Base-by-base conservation (phyloP, 2,113 vertebrate genomes). In the Melanostigma gelatinosum region DNA sequence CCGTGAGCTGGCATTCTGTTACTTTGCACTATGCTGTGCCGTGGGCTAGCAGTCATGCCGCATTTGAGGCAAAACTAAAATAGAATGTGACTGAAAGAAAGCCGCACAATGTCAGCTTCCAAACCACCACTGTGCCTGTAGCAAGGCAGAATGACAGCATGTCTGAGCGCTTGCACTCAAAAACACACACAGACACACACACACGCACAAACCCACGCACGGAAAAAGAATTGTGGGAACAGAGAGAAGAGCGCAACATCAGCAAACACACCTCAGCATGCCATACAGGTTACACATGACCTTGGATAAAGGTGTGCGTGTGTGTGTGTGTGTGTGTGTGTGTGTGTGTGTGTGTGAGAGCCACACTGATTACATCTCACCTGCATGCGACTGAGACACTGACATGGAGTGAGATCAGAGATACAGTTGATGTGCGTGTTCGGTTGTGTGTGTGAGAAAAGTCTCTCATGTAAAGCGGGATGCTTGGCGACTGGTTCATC, bases 81-180 rank as follows among this genome's bases (percentile, higher is more conserved):
- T 90, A 91, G 88, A 92, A 88, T 72, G 90, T 72, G 84, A 90
- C 84, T 77, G 84, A 82, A 88, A 85, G 82, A 89, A 93, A 90
- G 73, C 60, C 88, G 87, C 88, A 91, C 85, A 90, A 87, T 89
- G 16, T 60, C 67, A 78, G 57, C 75, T 71, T 84, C 85, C 46
- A 79, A 88, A 90, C 79, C 80, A 76, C 83, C 86, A 85, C 63
- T 75, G 66, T 69, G 83, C 81, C 80, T 80, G 77, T 62, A 75
- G 85, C 82, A 20, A 69, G 71, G 60, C 67, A 71, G 79, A 88
- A 83, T 86, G 77, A 83, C 83, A 80, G 72, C 83, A 89, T 61
- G 82, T 87, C 84, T 84, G 78, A 67, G 68, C 11, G 8, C 70
- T 55, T n/a, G 63, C 55, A 84, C 72, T 65, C 40, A 58, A 20